Evolutionary conservation across 2,888 invertebrate species (phyloP).

Genomic region (Sinotaia quadrata): DNA sequence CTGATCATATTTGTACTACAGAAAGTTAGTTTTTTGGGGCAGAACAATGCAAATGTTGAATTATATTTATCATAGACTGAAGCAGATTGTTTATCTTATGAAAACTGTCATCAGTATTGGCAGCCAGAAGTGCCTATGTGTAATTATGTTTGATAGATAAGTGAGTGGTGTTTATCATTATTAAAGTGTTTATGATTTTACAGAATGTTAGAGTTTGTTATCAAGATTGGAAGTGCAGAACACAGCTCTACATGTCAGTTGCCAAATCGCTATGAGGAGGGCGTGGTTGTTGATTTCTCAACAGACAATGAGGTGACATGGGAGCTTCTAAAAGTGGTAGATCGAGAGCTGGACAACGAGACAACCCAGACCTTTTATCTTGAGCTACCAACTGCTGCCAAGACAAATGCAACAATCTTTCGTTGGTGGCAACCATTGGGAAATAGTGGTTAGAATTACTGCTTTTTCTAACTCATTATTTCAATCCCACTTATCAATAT

Average conservation of each 20-base stretch:
- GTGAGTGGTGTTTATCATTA: not conserved
- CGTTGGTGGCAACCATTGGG: conserved; percentile 72
- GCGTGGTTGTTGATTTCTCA: conserved; percentile 70
- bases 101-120: too few relatives aligned
- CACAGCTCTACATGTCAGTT: conserved; percentile 53
- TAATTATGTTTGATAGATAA: too few relatives aligned
- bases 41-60: too few relatives aligned
- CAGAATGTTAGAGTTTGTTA: conserved; percentile 69
- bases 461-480: not conserved
- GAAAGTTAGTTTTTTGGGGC: too few relatives aligned
- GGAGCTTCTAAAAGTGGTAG: conserved; percentile 62
- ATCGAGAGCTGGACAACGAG: conserved; percentile 59
- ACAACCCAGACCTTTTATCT: conserved; percentile 60
- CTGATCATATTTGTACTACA: too few relatives aligned
- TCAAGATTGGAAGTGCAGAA: conserved; percentile 65
- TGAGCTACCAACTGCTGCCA: conserved; percentile 67
- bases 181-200: not conserved
- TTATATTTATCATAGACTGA: too few relatives aligned
- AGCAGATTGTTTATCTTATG: too few relatives aligned
- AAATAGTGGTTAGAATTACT: conserved; percentile 57
- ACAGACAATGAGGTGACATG: conserved; percentile 69
- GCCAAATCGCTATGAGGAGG: conserved; percentile 64
- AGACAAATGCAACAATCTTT: conserved; percentile 67
- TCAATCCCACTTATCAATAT: too few relatives aligned
- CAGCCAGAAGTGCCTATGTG: too few relatives aligned